Base-by-base conservation (phyloP, 2,888 invertebrate genomes). In the Calameuta filiformis region DNA sequence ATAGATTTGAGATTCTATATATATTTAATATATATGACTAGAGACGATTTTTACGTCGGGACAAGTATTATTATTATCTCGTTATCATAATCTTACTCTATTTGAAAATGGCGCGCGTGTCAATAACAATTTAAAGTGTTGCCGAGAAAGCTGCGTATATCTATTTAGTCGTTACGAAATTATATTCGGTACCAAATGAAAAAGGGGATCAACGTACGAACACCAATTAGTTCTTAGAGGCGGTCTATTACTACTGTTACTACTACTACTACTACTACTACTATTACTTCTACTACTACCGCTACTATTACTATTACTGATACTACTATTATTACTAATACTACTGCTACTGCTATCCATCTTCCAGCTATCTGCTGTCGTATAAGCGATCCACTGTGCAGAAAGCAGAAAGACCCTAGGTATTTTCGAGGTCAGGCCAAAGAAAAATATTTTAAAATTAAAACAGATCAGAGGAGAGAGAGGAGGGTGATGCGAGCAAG, bases 121-220 rank as follows among this genome's bases (percentile, higher is more conserved):
- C 71, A 71, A 71, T 71, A 71, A 71, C 56, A 71, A 33, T 34
- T 71, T n/a, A n/a, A 34, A 71, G 34, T 34, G 12, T 71, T 33
- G 56, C 56, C 71, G 71, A 31, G 33, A 56, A 12, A 23, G 71
- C 15, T 37, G 74, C 74, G 35, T 74, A 35, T 37, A 37, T 74
- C 74, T 74, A 74, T 34, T 74, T 35, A 35, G 74, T 74, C 37
- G 37, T 35, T 74, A 74, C 23, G 79, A 81, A 84, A 79, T 83
- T 83, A 85, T 84, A 87, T 84, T 89, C 84, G 88, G 89, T 90
- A 91, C 90, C 89, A 91, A 90, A 86, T 84, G 86, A 85, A 89
- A 89, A 82, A 81, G 86, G 91, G 91, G 91, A 91, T 90, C 91
- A 91, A 91, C 88, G 90, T 90, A 90, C 86, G 89, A 91, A 91